Percentiles rank a stretch among this genome's conserved stretches.
Evolutionary conservation across 2,888 invertebrate species (phyloP).

Genomic region (Drosophila fungiperda): DNA sequence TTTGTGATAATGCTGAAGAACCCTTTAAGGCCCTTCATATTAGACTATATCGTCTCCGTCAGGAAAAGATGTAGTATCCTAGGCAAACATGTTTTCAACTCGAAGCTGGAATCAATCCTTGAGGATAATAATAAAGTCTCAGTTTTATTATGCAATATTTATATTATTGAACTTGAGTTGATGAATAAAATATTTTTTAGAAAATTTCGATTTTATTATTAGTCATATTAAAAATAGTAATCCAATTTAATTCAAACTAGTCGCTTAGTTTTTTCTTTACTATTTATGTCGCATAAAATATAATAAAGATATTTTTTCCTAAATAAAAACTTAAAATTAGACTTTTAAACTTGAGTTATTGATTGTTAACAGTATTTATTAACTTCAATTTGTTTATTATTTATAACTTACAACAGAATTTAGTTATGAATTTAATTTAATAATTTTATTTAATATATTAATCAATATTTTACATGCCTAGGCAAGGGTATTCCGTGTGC

Average conservation of each 20-base stretch:
- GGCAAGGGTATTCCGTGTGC: constrained; percentile 20
- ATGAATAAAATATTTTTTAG: not conserved
- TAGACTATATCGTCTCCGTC: not conserved
- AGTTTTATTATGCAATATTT: not conserved
- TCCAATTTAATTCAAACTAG: not conserved
- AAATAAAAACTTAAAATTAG: not conserved
- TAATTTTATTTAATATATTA: too few species aligned
- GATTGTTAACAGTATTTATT: too few species aligned
- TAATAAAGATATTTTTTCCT: not conserved
- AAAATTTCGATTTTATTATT: not conserved
- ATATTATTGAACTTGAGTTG: not conserved
- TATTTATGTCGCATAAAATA: too few species aligned
- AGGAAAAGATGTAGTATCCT: not conserved
- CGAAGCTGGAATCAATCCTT: too few species aligned
- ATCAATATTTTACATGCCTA: not conserved
- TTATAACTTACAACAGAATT: not conserved
- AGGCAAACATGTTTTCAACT: not conserved
- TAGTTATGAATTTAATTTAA: not conserved
- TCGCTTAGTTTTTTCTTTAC: not conserved
- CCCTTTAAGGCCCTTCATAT: not conserved
- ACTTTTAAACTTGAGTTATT: not conserved
- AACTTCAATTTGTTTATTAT: not conserved
- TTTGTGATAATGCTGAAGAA: not conserved
- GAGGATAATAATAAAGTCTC: not conserved
- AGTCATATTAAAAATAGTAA: not conserved